A percentile compares a stretch with the other conserved stretches of the same genome.
Conservation (phyloP, 2,888 invertebrate species). For the Lampropteryx suffumata region DNA sequence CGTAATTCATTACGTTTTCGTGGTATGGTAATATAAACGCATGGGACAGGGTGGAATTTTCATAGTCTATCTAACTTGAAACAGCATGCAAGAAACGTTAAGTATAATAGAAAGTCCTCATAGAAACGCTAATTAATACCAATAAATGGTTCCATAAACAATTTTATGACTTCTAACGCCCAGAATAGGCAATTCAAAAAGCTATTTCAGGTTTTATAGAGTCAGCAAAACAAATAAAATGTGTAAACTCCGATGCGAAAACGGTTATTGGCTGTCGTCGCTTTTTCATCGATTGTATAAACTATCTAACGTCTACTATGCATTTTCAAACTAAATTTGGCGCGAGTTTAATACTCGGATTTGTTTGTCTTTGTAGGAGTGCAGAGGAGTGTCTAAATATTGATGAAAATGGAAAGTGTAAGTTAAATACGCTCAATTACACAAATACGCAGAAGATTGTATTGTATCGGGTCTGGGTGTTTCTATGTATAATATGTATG, state of each 20-base stretch:
- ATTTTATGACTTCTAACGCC: conserved; percentile 11
- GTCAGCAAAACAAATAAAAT: conserved; percentile 26
- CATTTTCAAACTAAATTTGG: conserved; percentile 32
- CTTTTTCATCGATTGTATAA: conserved; percentile 35
- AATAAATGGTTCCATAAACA: conserved; percentile 2
- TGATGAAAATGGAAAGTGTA: conserved; percentile 41
- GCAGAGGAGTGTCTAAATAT: conserved; percentile 37
- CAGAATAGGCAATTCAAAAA: conserved; percentile 14
- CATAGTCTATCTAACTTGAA: no score
- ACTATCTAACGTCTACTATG: conserved; percentile 38
- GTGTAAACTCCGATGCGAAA: conserved; percentile 33
- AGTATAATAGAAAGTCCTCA: not conserved
- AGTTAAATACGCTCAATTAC: conserved; percentile 23
- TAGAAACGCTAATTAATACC: not conserved
- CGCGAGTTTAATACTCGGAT: conserved; percentile 30
- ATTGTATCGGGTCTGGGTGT: no score
- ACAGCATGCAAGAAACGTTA: no score
- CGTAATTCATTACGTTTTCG: not conserved
- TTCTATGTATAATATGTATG: no score
- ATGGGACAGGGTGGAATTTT: no score
- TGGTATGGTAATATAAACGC: no score
- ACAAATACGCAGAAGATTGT: no score
- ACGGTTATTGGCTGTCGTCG: conserved; percentile 30
- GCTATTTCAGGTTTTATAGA: conserved; percentile 20
- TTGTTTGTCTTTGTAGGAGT: conserved; percentile 27